These are phyloP conservation scores for Anoplolepis gracilipes DNA, from an alignment of 1,140 invertebrate genomes.

Conservation along the genomic window DNA sequence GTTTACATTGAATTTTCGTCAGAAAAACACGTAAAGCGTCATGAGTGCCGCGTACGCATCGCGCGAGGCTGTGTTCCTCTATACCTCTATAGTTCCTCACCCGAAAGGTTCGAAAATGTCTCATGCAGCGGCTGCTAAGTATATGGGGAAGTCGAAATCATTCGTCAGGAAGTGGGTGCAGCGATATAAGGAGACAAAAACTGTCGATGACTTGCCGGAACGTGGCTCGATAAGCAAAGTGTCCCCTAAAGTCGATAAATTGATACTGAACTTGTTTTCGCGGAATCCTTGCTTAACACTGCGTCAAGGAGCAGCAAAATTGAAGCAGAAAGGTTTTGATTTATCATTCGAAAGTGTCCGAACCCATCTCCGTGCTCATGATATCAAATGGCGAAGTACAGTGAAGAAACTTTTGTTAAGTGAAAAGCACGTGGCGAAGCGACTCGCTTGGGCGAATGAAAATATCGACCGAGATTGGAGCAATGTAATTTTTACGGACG, in stretches of 20 bases:
- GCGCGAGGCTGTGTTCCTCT: conserved; percentile 64
- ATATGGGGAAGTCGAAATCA: conserved; percentile 50
- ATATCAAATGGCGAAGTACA: not conserved
- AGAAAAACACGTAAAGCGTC: not conserved
- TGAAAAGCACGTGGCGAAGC: too few species aligned
- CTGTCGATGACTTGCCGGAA: not conserved
- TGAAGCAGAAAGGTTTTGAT: not conserved
- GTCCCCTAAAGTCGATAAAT: not conserved
- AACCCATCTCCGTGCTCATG: not conserved
- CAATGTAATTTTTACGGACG: too few species aligned
- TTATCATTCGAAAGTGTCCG: not conserved
- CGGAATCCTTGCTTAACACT: not conserved
- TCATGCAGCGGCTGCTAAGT: conserved; percentile 48
- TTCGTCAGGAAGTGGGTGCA: not conserved
- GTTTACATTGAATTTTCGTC: too few species aligned
- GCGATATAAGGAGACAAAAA: not conserved
- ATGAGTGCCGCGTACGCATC: conserved; percentile 61
- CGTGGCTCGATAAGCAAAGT: not conserved
- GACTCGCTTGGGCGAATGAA: too few species aligned
- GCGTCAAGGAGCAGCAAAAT: not conserved
- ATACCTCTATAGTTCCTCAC: too few species aligned
- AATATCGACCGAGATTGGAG: too few species aligned
- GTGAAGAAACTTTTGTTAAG: not conserved
- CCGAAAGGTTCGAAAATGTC: conserved; percentile 66
- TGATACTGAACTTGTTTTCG: not conserved